Evolutionary conservation across 2,113 vertebrate species (phyloP).

Genomic region (Oncorhynchus tshawytscha): DNA sequence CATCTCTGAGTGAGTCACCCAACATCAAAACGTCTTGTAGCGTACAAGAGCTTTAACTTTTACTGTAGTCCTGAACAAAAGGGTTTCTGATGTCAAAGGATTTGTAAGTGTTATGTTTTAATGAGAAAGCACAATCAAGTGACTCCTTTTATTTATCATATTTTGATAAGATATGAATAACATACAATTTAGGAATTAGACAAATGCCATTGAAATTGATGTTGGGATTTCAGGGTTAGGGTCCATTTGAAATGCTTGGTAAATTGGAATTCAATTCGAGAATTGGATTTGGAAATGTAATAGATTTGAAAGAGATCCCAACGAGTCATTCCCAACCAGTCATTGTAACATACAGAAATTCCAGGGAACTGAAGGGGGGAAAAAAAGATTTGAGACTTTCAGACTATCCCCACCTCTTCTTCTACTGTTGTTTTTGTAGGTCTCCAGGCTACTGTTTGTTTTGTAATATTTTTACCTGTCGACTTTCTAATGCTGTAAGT

Average conservation of each 20-base stretch:
- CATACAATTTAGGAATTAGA: constrained; percentile 33
- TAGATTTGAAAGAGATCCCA: constrained; percentile 40
- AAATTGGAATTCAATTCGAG: background rate
- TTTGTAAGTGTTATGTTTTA: constrained; percentile 46
- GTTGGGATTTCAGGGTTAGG: constrained; percentile 65
- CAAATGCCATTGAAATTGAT: constrained; percentile 51
- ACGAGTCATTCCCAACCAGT: constrained; percentile 67
- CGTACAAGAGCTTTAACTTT: constrained; percentile 40
- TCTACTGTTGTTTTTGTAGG: constrained; percentile 80
- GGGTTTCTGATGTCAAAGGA: constrained; percentile 33
- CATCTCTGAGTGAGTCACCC: constrained; percentile 23
- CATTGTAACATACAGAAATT: constrained; percentile 68
- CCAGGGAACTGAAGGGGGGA: constrained; percentile 66
- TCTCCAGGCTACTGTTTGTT: constrained; percentile 73
- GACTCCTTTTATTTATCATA: constrained; percentile 36
- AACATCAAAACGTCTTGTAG: constrained; percentile 15
- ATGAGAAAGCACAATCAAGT: constrained; percentile 56
- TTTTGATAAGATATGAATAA: constrained; percentile 11
- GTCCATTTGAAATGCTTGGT: constrained; percentile 51
- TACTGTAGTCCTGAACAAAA: constrained; percentile 17
- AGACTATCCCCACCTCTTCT: constrained; percentile 67
- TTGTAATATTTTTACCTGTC: constrained; percentile 86
- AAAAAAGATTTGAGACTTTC: constrained; percentile 57
- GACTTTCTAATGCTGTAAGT: constrained; percentile 83
- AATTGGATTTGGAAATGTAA: background rate